Conservation (phyloP, 2,888 invertebrate species). For the Neelides folsomi region DNA sequence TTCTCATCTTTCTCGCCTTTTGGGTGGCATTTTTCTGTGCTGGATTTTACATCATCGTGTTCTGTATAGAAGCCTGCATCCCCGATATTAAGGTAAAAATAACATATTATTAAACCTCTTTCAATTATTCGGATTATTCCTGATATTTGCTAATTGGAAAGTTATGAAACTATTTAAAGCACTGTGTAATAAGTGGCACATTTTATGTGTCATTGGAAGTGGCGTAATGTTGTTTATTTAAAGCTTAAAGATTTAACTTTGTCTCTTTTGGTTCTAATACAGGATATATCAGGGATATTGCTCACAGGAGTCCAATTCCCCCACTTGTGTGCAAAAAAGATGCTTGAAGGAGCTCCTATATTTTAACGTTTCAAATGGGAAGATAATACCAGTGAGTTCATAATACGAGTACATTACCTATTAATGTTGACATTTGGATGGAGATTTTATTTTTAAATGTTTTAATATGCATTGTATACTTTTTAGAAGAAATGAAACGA, state of each 20-base stretch:
- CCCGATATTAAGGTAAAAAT: conserved; percentile 50
- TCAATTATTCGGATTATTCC: neutral
- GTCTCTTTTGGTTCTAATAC: conserved; percentile 37
- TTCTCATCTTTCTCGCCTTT: conserved; percentile 54
- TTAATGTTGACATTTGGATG: too few relatives aligned
- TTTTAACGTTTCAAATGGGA: too few relatives aligned
- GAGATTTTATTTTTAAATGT: too few relatives aligned
- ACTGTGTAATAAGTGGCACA: too few relatives aligned
- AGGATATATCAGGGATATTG: conserved; percentile 55
- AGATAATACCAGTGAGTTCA: too few relatives aligned
- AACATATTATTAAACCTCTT: neutral
- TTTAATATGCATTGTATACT: too few relatives aligned
- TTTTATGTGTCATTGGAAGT: neutral
- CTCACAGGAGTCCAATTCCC: conserved; percentile 57
- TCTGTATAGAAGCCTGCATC: conserved; percentile 56
- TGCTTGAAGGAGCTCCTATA: conserved; percentile 41
- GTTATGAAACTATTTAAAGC: neutral
- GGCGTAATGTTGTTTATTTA: neutral
- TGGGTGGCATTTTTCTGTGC: conserved; percentile 55
- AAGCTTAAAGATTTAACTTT: neutral
- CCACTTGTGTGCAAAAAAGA: conserved; percentile 54
- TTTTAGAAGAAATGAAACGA: too few relatives aligned
- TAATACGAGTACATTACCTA: too few relatives aligned
- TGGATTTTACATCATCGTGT: conserved; percentile 52
- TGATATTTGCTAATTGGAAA: neutral